Evolutionary conservation across 2,113 vertebrate species (phyloP).

Genomic region (Microcebus griseorufus): DNA sequence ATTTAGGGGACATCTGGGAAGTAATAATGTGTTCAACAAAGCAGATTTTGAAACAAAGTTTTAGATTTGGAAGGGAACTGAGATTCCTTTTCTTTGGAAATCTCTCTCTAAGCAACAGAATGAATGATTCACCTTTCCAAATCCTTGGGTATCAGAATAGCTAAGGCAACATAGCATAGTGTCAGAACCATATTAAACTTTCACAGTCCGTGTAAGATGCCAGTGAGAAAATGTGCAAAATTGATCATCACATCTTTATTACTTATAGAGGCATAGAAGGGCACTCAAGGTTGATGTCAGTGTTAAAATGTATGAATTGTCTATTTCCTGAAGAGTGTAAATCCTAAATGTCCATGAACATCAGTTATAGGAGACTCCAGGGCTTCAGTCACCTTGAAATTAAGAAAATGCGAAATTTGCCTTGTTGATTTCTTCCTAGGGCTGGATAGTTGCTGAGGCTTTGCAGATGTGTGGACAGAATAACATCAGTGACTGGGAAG

Average conservation of each 20-base stretch:
- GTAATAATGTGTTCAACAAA: background rate
- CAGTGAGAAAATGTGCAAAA: conserved; percentile 54
- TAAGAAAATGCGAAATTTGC: conserved; percentile 63
- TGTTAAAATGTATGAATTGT: conserved; percentile 67
- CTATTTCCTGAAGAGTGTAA: conserved; percentile 58
- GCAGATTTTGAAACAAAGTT: conserved; percentile 43
- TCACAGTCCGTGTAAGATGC: conserved; percentile 54
- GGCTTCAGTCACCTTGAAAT: conserved; percentile 68
- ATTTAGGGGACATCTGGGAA: conserved; percentile 42
- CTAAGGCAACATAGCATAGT: conserved; percentile 59
- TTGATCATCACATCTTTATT: conserved; percentile 64
- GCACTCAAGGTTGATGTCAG: conserved; percentile 56
- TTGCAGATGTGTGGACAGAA: conserved; percentile 1
- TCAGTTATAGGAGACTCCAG: conserved; percentile 31
- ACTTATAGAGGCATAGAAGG: conserved; percentile 65
- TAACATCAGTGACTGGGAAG: background rate
- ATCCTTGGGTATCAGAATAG: conserved; percentile 39
- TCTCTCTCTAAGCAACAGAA: conserved; percentile 48
- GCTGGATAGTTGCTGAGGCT: conserved; percentile 5
- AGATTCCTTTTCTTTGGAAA: conserved; percentile 41
- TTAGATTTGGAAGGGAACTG: conserved; percentile 46
- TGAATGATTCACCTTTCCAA: conserved; percentile 61
- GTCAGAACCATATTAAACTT: conserved; percentile 72
- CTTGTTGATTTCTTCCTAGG: background rate
- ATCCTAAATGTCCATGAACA: conserved; percentile 54